A percentile compares a stretch with the other conserved stretches of the same genome.
Evolutionary conservation across 2,797 vertebrate genomes (phyloP).

Genomic region (Diglossa cyanea): DNA sequence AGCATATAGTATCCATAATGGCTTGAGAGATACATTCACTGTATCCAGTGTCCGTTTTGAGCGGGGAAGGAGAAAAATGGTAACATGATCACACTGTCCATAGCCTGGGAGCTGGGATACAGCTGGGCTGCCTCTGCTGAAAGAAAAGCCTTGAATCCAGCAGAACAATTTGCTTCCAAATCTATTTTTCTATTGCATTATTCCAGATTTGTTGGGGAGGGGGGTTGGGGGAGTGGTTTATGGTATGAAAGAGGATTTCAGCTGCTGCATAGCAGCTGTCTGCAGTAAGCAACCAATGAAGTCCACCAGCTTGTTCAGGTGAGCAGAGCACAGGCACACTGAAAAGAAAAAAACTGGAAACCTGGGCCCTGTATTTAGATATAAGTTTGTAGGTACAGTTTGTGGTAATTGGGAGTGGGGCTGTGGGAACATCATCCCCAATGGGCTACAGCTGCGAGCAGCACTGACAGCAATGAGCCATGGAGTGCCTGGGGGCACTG

Average conservation of each 20-base stretch:
- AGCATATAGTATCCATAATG: slow-evolving; percentile 59
- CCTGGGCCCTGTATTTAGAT: neutral
- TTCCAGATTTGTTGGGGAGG: neutral
- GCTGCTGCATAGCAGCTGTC: neutral
- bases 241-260: neutral
- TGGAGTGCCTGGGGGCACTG: neutral
- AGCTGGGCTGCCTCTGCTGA: slow-evolving; percentile 47
- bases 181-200: neutral
- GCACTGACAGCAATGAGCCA: neutral
- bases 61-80: slow-evolving; percentile 14
- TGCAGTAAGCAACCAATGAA: neutral
- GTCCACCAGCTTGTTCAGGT: neutral
- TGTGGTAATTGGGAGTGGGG: neutral
- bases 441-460: neutral
- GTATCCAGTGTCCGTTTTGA: slow-evolving; percentile 67
- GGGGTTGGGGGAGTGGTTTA: neutral
- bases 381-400: neutral
- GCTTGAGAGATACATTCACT: slow-evolving; percentile 29
- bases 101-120: neutral
- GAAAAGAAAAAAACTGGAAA: neutral
- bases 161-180: neutral
- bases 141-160: neutral
- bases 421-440: neutral
- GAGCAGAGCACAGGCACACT: neutral
- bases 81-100: neutral